Evolutionary conservation across 2,888 invertebrate genomes (phyloP).

Genomic region (Cecidostiba fungosa): DNA sequence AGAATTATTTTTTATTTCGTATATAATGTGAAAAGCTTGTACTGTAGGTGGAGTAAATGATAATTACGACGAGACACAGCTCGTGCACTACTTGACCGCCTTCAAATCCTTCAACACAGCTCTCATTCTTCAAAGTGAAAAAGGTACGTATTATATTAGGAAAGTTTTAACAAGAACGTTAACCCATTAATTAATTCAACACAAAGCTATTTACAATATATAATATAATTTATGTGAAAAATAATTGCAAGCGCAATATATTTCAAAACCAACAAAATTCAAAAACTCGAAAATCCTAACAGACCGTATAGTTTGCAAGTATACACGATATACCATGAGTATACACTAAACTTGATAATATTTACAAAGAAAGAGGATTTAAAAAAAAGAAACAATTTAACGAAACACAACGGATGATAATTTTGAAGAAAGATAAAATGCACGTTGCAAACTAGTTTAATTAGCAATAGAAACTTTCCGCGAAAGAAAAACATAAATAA

Average conservation of each 20-base stretch:
- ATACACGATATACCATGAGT: slow-evolving; percentile 27
- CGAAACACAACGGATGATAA: not conserved
- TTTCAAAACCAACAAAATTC: slow-evolving; percentile 31
- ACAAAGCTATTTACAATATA: slow-evolving; percentile 53
- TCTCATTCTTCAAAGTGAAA: slow-evolving; percentile 39
- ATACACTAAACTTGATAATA: slow-evolving; percentile 37
- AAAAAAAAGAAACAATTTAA: too few species aligned
- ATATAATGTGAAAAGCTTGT: slow-evolving; percentile 63
- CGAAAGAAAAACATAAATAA: not conserved
- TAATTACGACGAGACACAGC: slow-evolving; percentile 57
- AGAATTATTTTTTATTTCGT: slow-evolving; percentile 45
- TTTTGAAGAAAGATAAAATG: not conserved
- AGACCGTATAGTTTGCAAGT: not conserved
- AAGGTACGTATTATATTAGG: slow-evolving; percentile 45
- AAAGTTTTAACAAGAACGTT: slow-evolving; percentile 56
- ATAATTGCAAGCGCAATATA: slow-evolving; percentile 21
- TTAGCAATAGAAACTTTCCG: not conserved
- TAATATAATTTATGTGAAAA: slow-evolving; percentile 33
- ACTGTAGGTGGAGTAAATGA: slow-evolving; percentile 51
- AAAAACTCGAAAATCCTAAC: not conserved
- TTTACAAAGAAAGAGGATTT: slow-evolving; percentile 27
- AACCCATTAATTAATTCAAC: slow-evolving; percentile 46
- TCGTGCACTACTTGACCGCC: slow-evolving; percentile 40
- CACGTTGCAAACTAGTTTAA: not conserved
- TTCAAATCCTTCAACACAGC: slow-evolving; percentile 46